Base-by-base conservation (phyloP, 1,140 invertebrate genomes). In the Trinorchestia longiramus region DNA sequence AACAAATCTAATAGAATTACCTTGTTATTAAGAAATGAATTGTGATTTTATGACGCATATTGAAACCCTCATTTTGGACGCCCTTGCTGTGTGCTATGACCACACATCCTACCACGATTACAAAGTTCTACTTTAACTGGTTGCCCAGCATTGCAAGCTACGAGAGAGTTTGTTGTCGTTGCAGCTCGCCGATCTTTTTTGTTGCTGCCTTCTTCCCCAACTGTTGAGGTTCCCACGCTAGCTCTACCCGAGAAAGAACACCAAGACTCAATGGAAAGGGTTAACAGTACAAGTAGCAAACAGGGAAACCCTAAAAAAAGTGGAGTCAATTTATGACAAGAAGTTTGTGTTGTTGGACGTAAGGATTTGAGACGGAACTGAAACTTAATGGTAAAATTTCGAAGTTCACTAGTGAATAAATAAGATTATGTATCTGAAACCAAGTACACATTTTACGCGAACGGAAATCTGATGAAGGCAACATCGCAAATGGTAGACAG, bases 211-310 rank as follows among this genome's bases (percentile, higher is more conserved):
- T 94, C 92, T 94, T 94, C 92, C 92, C 92, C 92, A 47, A 94
- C 92, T 44, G 44, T 43, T 94, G 92, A 94, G 92, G 92, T 94
- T 94, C 92, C 92, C 92, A 94, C 92, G 92, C 92, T 77, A 23
- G 62, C 62, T 77, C 62, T 77, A 77, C 62, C 28, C 88, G 36
- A 28, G 88, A 0, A 43, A 90, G 88, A 42, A 41, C 0, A 41
- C 88, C 17, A 15, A 36, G 88, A 90, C 88, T 42, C 88, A 4
- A 90, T 41, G 88, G 28, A 43, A 90, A 90, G 28, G 62, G 62
- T 23, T 28, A 23, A 77, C 62, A 23, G 62, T 1, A 23, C 62
- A 77, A 77, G 62, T 23, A 77, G 62, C 62, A 36, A 11, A 77
- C 15, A 36, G 62, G 11, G 28, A 77, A 77, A 77, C 28, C 15